phyloP scores from a whole-genome alignment of 2,888 invertebrate species.

The Agrotis segetum region DNA sequence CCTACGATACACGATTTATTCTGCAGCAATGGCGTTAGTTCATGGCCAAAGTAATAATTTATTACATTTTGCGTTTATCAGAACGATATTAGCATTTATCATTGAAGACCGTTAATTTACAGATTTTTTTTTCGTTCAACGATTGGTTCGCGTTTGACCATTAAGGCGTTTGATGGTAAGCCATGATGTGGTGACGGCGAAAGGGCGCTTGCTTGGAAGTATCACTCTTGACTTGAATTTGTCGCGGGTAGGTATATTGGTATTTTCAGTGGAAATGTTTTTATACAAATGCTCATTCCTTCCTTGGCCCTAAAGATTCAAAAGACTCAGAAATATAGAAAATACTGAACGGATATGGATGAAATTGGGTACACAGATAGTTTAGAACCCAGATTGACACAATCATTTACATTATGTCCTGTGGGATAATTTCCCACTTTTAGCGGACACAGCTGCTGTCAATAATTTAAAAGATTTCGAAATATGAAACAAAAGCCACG shows the following conservation, averaged over 20 bases:
- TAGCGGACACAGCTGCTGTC: too few relatives aligned
- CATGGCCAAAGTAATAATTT: conserved; percentile 31
- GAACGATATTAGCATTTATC: conserved; percentile 12
- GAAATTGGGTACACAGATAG: not conserved
- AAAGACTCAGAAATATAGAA: not conserved
- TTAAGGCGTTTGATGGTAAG: too few relatives aligned
- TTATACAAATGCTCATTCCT: not conserved
- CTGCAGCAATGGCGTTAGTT: conserved; percentile 22
- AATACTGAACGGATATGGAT: not conserved
- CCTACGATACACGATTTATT: conserved; percentile 21
- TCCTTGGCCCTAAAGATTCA: not conserved
- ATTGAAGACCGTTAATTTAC: not conserved
- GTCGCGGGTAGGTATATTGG: not conserved
- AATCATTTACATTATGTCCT: too few relatives aligned
- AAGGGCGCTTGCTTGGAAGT: too few relatives aligned
- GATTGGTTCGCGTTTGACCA: too few relatives aligned
- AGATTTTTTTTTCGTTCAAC: not conserved
- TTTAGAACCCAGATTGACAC: not conserved
- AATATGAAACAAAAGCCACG: too few relatives aligned
- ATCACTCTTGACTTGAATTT: too few relatives aligned
- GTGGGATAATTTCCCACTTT: not conserved
- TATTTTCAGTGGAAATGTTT: conserved; percentile 2
- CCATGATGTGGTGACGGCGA: too few relatives aligned
- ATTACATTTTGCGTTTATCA: conserved; percentile 33
- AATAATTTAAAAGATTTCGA: too few relatives aligned